Conservation (phyloP, 2,888 invertebrate species). For the Aporophyla nigra region DNA sequence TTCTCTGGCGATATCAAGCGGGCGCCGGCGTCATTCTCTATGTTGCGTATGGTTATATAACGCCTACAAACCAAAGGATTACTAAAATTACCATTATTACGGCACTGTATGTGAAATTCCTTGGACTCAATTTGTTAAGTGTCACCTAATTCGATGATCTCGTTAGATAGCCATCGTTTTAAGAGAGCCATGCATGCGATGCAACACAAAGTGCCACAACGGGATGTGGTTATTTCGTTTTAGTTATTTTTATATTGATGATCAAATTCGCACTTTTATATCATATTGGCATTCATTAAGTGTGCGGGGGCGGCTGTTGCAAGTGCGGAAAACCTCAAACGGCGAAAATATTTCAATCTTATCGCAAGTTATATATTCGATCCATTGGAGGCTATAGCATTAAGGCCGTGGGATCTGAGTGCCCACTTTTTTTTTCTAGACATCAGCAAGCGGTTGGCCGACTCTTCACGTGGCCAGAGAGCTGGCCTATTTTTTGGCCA, state of each 20-base stretch:
- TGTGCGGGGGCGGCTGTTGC: too few relatives aligned
- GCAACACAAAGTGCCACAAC: slow-evolving; percentile 31
- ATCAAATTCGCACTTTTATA: background rate
- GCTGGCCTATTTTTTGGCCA: too few relatives aligned
- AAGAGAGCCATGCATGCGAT: slow-evolving; percentile 30
- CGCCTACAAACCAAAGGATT: slow-evolving; percentile 81
- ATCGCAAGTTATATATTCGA: too few relatives aligned
- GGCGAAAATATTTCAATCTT: too few relatives aligned
- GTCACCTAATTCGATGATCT: slow-evolving; percentile 54
- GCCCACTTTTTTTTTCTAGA: too few relatives aligned
- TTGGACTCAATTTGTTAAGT: slow-evolving; percentile 61
- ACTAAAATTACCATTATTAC: slow-evolving; percentile 38
- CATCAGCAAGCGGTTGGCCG: too few relatives aligned
- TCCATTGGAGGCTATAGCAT: too few relatives aligned
- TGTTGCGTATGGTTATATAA: slow-evolving; percentile 91
- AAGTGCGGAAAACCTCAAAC: too few relatives aligned
- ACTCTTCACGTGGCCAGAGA: too few relatives aligned
- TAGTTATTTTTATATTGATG: slow-evolving; percentile 13
- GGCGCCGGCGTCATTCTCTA: slow-evolving; percentile 93
- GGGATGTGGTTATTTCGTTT: slow-evolving; percentile 17
- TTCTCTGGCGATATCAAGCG: slow-evolving; percentile 92
- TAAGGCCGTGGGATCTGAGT: too few relatives aligned
- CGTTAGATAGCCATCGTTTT: slow-evolving; percentile 51
- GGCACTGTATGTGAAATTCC: slow-evolving; percentile 46
- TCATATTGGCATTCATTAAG: background rate